These are phyloP conservation scores for Pseudanteris insignis DNA, from an alignment of 2,888 invertebrate genomes.

Conservation along the genomic window DNA sequence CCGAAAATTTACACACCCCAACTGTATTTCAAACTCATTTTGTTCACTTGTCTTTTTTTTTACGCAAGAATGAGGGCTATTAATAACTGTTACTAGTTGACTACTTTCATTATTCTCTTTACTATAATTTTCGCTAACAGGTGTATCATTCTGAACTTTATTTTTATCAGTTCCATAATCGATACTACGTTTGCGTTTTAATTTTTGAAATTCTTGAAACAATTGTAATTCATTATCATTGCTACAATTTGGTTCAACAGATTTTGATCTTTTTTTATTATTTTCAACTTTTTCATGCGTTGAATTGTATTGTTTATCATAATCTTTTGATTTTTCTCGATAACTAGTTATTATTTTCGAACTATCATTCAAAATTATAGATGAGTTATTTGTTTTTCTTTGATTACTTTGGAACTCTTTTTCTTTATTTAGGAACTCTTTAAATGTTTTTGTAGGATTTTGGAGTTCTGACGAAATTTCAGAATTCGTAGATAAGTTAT, in stretches of 20 bases:
- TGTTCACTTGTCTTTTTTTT: slow-evolving; percentile 2
- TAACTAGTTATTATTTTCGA: too few species aligned
- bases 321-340: slow-evolving; percentile 25
- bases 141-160: background rate
- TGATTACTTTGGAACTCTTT: too few species aligned
- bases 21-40: slow-evolving; percentile 57
- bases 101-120: slow-evolving; percentile 1
- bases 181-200: slow-evolving; percentile 47
- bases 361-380: too few species aligned
- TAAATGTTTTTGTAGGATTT: too few species aligned
- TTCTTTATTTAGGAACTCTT: too few species aligned
- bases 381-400: too few species aligned
- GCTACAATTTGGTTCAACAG: slow-evolving; percentile 34
- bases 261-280: slow-evolving; percentile 39
- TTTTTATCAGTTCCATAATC: slow-evolving; percentile 36
- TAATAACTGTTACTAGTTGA: slow-evolving; percentile 1
- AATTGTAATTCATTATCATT: slow-evolving; percentile 45
- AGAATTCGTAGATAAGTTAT: too few species aligned
- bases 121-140: background rate
- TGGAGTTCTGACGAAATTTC: too few species aligned
- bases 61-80: slow-evolving; percentile 1
- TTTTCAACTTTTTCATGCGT: slow-evolving; percentile 6
- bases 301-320: slow-evolving; percentile 1
- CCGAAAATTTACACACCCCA: slow-evolving; percentile 57
- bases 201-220: slow-evolving; percentile 49